Conservation (phyloP, 2,888 invertebrate genomes). For the Lasioglossum pauxillum region DNA sequence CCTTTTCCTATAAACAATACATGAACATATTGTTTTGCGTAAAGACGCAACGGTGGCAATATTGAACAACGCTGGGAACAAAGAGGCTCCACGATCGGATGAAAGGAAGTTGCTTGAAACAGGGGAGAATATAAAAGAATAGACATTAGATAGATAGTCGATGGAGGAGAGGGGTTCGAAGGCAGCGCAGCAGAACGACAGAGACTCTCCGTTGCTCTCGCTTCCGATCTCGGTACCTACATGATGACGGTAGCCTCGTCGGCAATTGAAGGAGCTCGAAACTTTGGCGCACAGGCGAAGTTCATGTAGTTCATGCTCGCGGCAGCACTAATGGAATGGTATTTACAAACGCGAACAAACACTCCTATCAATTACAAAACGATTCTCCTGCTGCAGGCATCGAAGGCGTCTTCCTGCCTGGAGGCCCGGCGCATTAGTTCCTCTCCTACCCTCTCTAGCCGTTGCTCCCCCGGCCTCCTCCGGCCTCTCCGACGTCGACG, state of each 20-base stretch:
- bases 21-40: too few species aligned
- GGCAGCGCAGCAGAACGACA: conserved; percentile 7
- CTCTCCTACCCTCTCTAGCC: conserved; percentile 1
- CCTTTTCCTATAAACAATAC: too few species aligned
- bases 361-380: conserved; percentile 81
- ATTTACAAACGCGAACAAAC: conserved; percentile 81
- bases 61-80: too few species aligned
- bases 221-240: conserved; percentile 36
- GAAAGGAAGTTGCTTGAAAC: background rate
- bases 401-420: conserved; percentile 55
- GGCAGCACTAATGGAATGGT: conserved; percentile 76
- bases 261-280: conserved; percentile 56
- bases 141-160: background rate
- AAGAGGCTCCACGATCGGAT: background rate
- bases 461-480: background rate
- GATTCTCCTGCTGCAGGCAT: conserved; percentile 69
- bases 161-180: background rate
- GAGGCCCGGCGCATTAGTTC: conserved; percentile 34
- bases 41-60: too few species aligned
- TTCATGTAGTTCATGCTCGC: conserved; percentile 68
- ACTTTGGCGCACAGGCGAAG: conserved; percentile 60
- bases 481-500: background rate
- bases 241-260: conserved; percentile 15
- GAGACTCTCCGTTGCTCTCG: conserved; percentile 54
- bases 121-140: background rate